A percentile compares a stretch with the other conserved stretches of the same genome.
phyloP scores from a whole-genome alignment of 2,797 vertebrate species.

The Philypnodon macrostomus region DNA sequence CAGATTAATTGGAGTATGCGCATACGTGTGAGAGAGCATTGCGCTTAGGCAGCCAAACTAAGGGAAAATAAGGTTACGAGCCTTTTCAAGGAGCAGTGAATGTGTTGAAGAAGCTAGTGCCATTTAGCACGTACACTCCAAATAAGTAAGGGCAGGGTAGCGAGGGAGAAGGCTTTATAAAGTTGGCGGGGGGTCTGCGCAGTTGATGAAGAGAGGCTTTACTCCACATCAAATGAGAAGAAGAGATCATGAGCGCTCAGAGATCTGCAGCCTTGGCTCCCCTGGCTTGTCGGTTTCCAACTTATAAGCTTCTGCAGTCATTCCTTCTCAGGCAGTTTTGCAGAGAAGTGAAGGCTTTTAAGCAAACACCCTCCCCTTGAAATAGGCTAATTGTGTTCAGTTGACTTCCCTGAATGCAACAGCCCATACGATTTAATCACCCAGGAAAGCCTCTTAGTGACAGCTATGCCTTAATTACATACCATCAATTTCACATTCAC shows the following conservation, averaged over 20 bases:
- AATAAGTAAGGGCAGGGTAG: constrained; percentile 42
- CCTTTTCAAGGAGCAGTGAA: constrained; percentile 68
- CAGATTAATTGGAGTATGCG: constrained; percentile 17
- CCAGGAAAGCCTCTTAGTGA: constrained; percentile 74
- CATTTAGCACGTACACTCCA: constrained; percentile 71
- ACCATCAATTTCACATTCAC: constrained; percentile 71
- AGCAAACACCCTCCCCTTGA: constrained; percentile 47
- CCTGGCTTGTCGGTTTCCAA: constrained; percentile 41
- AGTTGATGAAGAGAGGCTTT: constrained; percentile 55
- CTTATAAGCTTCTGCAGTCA: constrained; percentile 44
- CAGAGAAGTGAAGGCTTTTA: constrained; percentile 49
- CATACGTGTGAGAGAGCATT: constrained; percentile 13
- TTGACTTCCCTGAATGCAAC: constrained; percentile 71
- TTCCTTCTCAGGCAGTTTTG: constrained; percentile 46
- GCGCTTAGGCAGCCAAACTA: constrained; percentile 36
- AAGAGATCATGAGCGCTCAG: constrained; percentile 34
- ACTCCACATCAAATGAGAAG: constrained; percentile 44
- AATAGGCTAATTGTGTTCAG: constrained; percentile 72
- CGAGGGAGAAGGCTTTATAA: constrained; percentile 37
- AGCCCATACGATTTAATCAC: constrained; percentile 70
- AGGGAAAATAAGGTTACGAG: constrained; percentile 60
- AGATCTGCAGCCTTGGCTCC: constrained; percentile 40
- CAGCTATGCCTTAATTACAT: constrained; percentile 72
- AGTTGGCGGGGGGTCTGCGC: constrained; percentile 14
- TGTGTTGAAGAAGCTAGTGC: constrained; percentile 64